These are phyloP conservation scores for Pseudochromis fuscus DNA, from an alignment of 2,797 vertebrate genomes.

Conservation along the genomic window DNA sequence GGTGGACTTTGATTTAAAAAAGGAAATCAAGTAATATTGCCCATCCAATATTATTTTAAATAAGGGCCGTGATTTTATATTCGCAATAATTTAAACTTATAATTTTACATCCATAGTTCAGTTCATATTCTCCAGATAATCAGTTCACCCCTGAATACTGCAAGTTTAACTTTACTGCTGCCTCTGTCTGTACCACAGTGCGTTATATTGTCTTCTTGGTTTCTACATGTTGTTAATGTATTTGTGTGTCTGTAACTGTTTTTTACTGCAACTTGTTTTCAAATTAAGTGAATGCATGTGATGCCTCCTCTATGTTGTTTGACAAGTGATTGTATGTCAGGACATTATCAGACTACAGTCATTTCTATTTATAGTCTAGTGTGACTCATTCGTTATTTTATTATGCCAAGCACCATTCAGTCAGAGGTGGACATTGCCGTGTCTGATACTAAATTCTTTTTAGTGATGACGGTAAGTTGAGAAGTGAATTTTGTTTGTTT, in stretches of 20 bases:
- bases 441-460: conserved; percentile 53
- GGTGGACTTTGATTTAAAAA: conserved; percentile 34
- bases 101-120: too few species aligned
- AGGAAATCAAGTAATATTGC: neutral
- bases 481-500: conserved; percentile 18
- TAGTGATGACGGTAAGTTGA: conserved; percentile 53
- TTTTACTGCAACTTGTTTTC: conserved; percentile 24
- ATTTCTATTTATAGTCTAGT: conserved; percentile 24
- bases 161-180: conserved; percentile 23
- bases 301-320: conserved; percentile 39
- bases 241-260: conserved; percentile 19
- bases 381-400: conserved; percentile 25
- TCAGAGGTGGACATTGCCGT: conserved; percentile 37
- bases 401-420: conserved; percentile 8
- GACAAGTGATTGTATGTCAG: conserved; percentile 36
- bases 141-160: conserved; percentile 51
- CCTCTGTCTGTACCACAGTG: conserved; percentile 27
- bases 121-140: neutral
- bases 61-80: neutral
- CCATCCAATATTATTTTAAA: neutral
- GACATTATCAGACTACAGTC: conserved; percentile 31
- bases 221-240: conserved; percentile 46
- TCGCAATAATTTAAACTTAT: too few species aligned
- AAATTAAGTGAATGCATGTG: conserved; percentile 42
- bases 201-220: conserved; percentile 27